Base-by-base conservation (phyloP, 2,888 invertebrate genomes). In the Entomobrya proxima region DNA sequence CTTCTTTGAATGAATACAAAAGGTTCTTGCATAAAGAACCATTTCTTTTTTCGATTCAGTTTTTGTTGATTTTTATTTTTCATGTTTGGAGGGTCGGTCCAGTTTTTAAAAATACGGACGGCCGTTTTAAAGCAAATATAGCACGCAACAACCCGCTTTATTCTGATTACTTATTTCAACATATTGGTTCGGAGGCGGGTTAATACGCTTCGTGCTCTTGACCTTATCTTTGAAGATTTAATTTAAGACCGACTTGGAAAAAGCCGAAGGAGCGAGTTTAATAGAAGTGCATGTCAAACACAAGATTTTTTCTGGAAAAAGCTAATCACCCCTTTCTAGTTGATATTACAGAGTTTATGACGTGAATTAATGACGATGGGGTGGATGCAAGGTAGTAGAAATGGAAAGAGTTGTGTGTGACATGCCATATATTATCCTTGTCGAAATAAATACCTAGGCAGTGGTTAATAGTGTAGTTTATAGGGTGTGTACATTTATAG, bases 161-260 rank as follows among this genome's bases (percentile, higher is more conserved):
- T 61, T 83, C 75, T 75, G 76, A 83, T 83, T 83, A 83, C 75
- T 83, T 83, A 83, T 83, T 83, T 83, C 82, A 83, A 83, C 82
- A 83, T 83, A 83, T 76, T 83, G 75, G 82, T 83, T 50, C 2
- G 50, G 52, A 47, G 76, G 82, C 76, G 74, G 75, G 21, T 37
- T 58, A 69, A 69, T 69, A 11, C 21, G 58, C 74, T 24, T 32
- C 64, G 21, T 64, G 76, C 82, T 83, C 75, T 83, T 83, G 82
- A 83, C 82, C 82, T 83, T 83, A 83, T 83, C 82, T 83, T 44
- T 67, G 76, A 67, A 67, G 67, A 75, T 76, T 76, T 76, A 75
- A 83, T 83, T 83, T 64, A 75, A 72, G 58, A 37, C 72, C 72
- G 80, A 80, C 80, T 80, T 69, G 37, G 74, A 58, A 15, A 11